A percentile compares a stretch with the other conserved stretches of the same genome.
Conservation (phyloP, 2,888 invertebrate species). For the Phaonia tiefii region DNA sequence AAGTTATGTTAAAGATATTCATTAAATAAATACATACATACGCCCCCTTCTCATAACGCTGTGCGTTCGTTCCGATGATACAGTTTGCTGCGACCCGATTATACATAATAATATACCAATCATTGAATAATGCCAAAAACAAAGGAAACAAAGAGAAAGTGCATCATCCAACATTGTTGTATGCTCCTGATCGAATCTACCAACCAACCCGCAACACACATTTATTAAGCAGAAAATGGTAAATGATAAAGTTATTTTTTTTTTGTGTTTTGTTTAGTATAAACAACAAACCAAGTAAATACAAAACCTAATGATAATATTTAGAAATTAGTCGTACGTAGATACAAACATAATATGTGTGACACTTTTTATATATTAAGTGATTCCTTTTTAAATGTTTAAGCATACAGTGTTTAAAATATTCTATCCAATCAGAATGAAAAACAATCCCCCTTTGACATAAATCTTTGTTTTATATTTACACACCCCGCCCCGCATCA, state of each 20-base stretch:
- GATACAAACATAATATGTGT: conserved; percentile 4
- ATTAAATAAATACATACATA: conserved; percentile 33
- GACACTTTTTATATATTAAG: conserved; percentile 50
- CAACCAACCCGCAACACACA: background rate
- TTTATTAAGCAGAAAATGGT: conserved; percentile 14
- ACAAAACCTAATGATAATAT: conserved; percentile 29
- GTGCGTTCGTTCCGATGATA: conserved; percentile 60
- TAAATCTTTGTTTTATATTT: conserved; percentile 33
- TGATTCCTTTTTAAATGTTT: conserved; percentile 53
- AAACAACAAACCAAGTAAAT: conserved; percentile 4
- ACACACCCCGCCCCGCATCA: background rate
- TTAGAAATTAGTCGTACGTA: conserved; percentile 37
- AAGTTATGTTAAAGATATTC: conserved; percentile 66
- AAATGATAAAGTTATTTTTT: conserved; percentile 30
- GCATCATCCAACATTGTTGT: conserved; percentile 3
- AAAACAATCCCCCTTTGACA: background rate
- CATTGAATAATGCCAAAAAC: conserved; percentile 55
- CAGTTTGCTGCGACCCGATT: conserved; percentile 56
- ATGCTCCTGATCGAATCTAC: background rate
- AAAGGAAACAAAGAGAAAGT: conserved; percentile 24
- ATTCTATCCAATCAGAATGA: conserved; percentile 28
- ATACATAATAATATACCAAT: conserved; percentile 14
- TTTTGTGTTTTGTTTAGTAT: background rate
- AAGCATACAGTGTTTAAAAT: conserved; percentile 59
- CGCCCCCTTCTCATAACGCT: conserved; percentile 42